These are phyloP conservation scores for Microcebus griseorufus DNA, from an alignment of 2,113 vertebrate species.

Conservation along the genomic window DNA sequence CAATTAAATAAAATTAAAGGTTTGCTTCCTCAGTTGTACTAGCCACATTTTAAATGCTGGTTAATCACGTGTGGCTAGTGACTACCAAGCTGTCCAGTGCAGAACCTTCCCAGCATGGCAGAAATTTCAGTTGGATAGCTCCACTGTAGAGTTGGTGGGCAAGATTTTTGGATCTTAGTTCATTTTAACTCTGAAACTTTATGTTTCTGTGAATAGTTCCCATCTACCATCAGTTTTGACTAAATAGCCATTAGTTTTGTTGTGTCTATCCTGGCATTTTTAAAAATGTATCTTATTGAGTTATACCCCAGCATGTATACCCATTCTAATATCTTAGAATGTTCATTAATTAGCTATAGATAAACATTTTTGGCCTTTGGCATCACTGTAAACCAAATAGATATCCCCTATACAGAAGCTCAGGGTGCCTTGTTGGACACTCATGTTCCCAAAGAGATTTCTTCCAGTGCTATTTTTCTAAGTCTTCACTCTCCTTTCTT, in stretches of 20 bases:
- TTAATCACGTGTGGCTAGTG: neutral
- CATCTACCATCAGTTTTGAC: neutral
- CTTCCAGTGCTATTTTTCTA: slow-evolving; percentile 2
- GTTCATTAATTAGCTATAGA: neutral
- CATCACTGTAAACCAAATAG: neutral
- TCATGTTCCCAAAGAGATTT: neutral
- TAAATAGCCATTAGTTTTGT: neutral
- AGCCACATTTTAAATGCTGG: neutral
- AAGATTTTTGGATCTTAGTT: neutral
- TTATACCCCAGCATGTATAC: neutral
- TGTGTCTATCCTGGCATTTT: neutral
- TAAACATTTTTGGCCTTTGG: neutral
- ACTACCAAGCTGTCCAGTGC: neutral
- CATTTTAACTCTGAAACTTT: neutral
- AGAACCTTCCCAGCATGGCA: neutral
- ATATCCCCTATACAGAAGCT: neutral
- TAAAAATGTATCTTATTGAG: neutral
- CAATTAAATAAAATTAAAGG: neutral
- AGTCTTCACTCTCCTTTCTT: slow-evolving; percentile 14
- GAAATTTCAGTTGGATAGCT: neutral
- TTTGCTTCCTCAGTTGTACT: neutral
- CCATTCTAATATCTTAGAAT: neutral
- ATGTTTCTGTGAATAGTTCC: neutral
- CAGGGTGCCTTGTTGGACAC: neutral
- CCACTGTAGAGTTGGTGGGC: fast-evolving